These are phyloP conservation scores for Leptinotarsa juncta DNA, from an alignment of 2,888 invertebrate genomes.

Conservation along the genomic window DNA sequence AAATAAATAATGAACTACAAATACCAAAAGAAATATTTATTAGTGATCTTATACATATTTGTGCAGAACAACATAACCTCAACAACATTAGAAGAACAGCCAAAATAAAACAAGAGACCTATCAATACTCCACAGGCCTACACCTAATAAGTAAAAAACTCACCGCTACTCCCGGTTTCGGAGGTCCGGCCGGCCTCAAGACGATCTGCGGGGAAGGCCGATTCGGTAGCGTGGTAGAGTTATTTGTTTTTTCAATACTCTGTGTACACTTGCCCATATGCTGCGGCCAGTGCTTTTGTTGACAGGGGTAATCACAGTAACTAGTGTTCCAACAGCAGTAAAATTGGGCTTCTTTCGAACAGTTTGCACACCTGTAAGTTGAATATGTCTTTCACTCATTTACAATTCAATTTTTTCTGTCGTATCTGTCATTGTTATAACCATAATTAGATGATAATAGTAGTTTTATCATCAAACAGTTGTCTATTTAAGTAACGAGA, in stretches of 20 bases:
- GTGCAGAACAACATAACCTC: slow-evolving; percentile 18
- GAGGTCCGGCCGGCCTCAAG: slow-evolving; percentile 51
- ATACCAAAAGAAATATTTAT: not conserved
- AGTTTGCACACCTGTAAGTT: slow-evolving; percentile 79
- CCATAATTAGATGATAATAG: too few relatives aligned
- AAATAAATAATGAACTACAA: slow-evolving; percentile 14
- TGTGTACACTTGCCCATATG: slow-evolving; percentile 77
- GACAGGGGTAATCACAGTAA: slow-evolving; percentile 91
- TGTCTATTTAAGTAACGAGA: too few relatives aligned
- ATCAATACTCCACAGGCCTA: slow-evolving; percentile 21
- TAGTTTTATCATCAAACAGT: too few relatives aligned
- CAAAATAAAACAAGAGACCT: slow-evolving; percentile 18
- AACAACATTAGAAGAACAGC: not conserved
- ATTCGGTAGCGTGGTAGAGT: slow-evolving; percentile 32
- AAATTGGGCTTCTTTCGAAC: slow-evolving; percentile 88
- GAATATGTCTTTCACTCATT: not conserved
- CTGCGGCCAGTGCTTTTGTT: slow-evolving; percentile 85
- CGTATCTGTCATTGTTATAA: too few relatives aligned
- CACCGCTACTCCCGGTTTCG: slow-evolving; percentile 52
- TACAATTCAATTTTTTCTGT: too few relatives aligned
- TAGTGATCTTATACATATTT: slow-evolving; percentile 9
- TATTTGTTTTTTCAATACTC: slow-evolving; percentile 46
- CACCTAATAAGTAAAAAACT: slow-evolving; percentile 47
- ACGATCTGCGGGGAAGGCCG: slow-evolving; percentile 49
- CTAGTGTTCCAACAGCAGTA: slow-evolving; percentile 98